A percentile compares a stretch with the other conserved stretches of the same genome.
phyloP scores from a whole-genome alignment of 2,797 vertebrate genomes.

The Peromyscus eremicus region DNA sequence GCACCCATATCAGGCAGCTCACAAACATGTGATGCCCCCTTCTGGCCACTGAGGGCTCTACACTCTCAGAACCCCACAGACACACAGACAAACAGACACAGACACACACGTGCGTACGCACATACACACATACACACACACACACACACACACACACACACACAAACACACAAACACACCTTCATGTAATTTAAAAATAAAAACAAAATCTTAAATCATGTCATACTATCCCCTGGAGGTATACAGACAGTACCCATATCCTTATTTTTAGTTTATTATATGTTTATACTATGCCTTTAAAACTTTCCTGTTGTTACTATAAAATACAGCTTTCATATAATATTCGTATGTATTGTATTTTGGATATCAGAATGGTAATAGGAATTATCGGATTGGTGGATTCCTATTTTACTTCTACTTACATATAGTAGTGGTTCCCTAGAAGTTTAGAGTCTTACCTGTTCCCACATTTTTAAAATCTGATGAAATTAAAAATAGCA shows the following conservation, averaged over 20 bases:
- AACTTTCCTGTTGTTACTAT: conserved; percentile 40
- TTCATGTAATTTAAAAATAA: background rate
- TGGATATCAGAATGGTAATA: background rate
- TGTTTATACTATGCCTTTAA: background rate
- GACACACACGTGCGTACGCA: no score
- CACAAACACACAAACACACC: background rate
- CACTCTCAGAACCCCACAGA: background rate
- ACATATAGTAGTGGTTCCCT: background rate
- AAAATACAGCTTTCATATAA: conserved; percentile 8
- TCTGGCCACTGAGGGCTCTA: background rate
- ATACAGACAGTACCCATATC: background rate
- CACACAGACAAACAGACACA: background rate
- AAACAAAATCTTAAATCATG: background rate
- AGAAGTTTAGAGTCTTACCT: background rate
- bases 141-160: background rate
- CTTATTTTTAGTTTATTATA: background rate
- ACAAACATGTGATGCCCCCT: background rate
- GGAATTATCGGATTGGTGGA: background rate
- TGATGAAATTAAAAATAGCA: conserved; percentile 14
- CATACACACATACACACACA: background rate
- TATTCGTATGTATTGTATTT: conserved; percentile 46
- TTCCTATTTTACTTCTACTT: conserved; percentile 12
- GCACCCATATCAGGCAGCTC: background rate
- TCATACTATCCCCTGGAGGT: background rate
- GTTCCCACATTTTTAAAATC: background rate